Evolutionary conservation across 1,140 invertebrate species (phyloP).

Genomic region (Colletes gigas): DNA sequence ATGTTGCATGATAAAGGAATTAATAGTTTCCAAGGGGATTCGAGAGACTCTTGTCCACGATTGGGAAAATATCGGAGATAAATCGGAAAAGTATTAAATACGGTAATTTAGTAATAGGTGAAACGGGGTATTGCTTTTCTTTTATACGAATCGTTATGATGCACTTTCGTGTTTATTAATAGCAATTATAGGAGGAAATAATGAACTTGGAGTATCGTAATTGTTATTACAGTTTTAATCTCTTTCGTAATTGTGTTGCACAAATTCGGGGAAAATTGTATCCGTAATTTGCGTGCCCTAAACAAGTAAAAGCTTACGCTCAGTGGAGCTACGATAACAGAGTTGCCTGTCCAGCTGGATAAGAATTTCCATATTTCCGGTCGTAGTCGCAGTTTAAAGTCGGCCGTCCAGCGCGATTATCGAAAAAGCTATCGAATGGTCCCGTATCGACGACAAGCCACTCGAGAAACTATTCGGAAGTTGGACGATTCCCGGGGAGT

Average conservation of each 20-base stretch:
- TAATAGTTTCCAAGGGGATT: background rate
- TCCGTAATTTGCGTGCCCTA: too few species aligned
- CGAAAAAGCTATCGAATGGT: conserved; percentile 1
- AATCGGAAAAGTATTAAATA: too few species aligned
- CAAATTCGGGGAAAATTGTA: too few species aligned
- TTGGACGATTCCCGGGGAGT: conserved; percentile 42
- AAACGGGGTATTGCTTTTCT: too few species aligned
- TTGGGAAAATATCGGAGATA: too few species aligned
- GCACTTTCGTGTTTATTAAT: too few species aligned
- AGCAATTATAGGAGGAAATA: too few species aligned
- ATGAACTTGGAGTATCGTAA: too few species aligned
- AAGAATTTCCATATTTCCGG: background rate
- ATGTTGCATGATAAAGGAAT: background rate
- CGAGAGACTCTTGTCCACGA: background rate
- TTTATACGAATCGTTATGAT: too few species aligned
- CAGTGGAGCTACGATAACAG: background rate
- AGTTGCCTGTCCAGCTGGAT: background rate
- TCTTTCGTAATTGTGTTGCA: too few species aligned
- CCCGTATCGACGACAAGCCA: background rate
- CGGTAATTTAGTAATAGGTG: too few species aligned
- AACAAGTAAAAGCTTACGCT: background rate
- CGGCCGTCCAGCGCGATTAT: background rate
- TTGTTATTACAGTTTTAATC: too few species aligned
- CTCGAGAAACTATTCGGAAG: conserved; percentile 31
- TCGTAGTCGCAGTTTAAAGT: background rate